phyloP scores from a whole-genome alignment of 2,113 vertebrate genomes.

The Phaethon lepturus region DNA sequence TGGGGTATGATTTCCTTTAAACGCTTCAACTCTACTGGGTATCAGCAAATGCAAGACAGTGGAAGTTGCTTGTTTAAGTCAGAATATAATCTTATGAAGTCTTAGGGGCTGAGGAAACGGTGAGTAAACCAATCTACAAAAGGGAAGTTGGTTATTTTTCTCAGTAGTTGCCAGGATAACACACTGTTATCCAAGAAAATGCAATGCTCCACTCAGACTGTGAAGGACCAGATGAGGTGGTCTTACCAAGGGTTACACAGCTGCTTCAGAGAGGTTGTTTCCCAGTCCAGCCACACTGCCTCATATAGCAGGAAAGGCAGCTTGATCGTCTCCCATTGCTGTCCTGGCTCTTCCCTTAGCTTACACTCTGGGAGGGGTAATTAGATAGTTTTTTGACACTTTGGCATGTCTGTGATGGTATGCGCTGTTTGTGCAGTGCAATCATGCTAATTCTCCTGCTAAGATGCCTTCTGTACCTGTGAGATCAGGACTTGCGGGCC shows the following conservation, averaged over 20 bases:
- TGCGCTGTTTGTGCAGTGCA: neutral
- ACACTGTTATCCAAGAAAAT: neutral
- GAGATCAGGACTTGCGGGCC: neutral
- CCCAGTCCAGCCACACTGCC: neutral
- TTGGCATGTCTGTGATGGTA: neutral
- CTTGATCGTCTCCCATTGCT: neutral
- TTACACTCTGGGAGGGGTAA: neutral
- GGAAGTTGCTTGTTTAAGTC: neutral
- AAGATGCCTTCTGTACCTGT: neutral
- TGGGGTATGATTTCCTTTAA: neutral
- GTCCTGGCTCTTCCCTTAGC: neutral
- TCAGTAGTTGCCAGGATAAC: neutral
- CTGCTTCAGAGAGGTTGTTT: neutral
- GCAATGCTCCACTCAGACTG: neutral
- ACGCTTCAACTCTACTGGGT: neutral
- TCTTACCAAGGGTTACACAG: neutral
- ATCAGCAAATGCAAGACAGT: neutral
- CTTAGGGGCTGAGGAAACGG: neutral
- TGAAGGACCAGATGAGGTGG: neutral
- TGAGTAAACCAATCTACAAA: neutral
- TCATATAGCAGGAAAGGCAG: neutral
- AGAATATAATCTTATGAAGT: neutral
- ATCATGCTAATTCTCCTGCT: neutral
- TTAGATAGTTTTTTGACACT: neutral
- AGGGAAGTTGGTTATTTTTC: slow-evolving; percentile 49